Evolutionary conservation across 2,113 vertebrate genomes (phyloP).

Genomic region (Psittacula cyanocephala): DNA sequence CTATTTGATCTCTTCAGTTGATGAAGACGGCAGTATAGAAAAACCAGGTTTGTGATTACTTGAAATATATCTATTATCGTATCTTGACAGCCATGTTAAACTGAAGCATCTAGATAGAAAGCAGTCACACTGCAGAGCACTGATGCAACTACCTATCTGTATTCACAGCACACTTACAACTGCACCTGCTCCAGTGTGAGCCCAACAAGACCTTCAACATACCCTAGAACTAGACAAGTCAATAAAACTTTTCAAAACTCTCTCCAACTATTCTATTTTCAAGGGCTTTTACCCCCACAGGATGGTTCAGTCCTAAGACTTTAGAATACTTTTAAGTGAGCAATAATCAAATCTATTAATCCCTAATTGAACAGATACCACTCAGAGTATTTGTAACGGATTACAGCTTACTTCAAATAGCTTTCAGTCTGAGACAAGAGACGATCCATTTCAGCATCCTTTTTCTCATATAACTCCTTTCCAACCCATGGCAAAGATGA

Average conservation of each 20-base stretch:
- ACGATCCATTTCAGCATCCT: slow-evolving; percentile 97
- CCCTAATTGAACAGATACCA: accelerated
- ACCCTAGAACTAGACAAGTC: neutral
- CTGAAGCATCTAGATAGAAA: neutral
- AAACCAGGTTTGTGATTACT: neutral
- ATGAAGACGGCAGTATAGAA: neutral
- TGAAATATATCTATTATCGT: accelerated
- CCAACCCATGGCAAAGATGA: slow-evolving; percentile 97
- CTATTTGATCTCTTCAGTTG: neutral
- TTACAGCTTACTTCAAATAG: slow-evolving; percentile 88
- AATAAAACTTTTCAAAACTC: neutral
- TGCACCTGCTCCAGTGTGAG: neutral
- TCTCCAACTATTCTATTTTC: neutral
- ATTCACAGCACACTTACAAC: neutral
- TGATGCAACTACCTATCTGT: neutral
- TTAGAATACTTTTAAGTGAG: neutral
- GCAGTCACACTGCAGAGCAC: neutral
- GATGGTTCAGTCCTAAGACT: neutral
- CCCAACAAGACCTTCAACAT: neutral
- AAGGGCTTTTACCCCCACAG: accelerated
- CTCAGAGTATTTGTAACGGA: neutral
- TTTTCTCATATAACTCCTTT: slow-evolving; percentile 97
- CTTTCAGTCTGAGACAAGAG: slow-evolving; percentile 91
- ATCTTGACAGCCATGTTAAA: neutral
- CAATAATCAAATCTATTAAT: neutral